A percentile compares a stretch with the other conserved stretches of the same genome.
Evolutionary conservation across 2,113 vertebrate species (phyloP).

Genomic region (Chlorocebus sabaeus): DNA sequence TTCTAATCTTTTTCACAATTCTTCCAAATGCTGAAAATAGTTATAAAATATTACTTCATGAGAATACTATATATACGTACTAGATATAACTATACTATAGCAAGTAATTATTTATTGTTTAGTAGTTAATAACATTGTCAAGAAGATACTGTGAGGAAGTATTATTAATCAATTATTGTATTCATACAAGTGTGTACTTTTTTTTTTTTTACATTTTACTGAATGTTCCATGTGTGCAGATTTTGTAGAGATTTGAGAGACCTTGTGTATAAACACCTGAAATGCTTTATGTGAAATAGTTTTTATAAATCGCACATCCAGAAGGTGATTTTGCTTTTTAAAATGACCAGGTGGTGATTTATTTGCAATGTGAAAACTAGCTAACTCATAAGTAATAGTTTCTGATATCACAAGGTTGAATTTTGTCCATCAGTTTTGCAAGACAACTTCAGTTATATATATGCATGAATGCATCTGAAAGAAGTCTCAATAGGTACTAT

Average conservation of each 20-base stretch:
- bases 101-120: slow-evolving; percentile 3
- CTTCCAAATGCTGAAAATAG: slow-evolving; percentile 13
- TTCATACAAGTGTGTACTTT: background rate
- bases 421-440: background rate
- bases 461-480: background rate
- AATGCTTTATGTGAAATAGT: background rate
- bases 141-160: background rate
- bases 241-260: background rate
- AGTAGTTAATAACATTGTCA: background rate
- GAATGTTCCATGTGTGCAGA: background rate
- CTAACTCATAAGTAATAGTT: background rate
- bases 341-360: background rate
- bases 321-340: slow-evolving; percentile 5
- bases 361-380: background rate
- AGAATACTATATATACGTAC: background rate
- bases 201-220: background rate
- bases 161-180: background rate
- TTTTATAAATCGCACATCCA: background rate
- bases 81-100: background rate
- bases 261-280: background rate
- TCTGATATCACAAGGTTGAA: background rate
- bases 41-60: background rate
- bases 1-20: background rate
- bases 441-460: background rate
- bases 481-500: background rate